Conservation (phyloP, 2,797 vertebrate species). For the Intellagama lesueurii region DNA sequence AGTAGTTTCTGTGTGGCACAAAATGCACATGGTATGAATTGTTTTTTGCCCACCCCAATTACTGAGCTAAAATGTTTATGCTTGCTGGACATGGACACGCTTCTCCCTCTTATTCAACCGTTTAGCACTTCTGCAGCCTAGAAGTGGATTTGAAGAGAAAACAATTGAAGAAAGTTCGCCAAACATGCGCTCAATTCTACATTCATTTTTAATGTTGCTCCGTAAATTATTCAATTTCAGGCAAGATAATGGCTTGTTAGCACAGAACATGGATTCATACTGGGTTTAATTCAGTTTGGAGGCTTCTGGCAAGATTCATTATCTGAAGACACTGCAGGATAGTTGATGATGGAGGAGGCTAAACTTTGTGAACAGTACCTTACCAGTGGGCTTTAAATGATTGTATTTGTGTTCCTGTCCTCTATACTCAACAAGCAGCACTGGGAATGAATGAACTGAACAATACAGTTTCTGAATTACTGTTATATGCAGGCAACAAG, state of each 20-base stretch:
- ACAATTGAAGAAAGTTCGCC: conserved; percentile 68
- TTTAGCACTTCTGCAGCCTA: conserved; percentile 45
- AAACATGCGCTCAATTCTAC: conserved; percentile 58
- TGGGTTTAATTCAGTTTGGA: conserved; percentile 65
- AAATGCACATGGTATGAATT: conserved; percentile 62
- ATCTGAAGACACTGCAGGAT: conserved; percentile 56
- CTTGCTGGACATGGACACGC: conserved; percentile 40
- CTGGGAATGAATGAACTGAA: neutral
- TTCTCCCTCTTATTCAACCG: conserved; percentile 47
- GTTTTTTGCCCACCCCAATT: conserved; percentile 65
- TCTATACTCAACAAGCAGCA: rapidly evolving
- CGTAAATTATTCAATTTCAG: conserved; percentile 77
- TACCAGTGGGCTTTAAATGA: neutral
- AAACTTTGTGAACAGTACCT: conserved; percentile 9
- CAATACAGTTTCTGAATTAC: neutral
- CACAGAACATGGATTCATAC: conserved; percentile 70
- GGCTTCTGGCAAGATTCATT: conserved; percentile 66
- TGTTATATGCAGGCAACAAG: too few species aligned
- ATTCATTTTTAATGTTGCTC: conserved; percentile 75
- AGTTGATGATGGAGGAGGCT: conserved; percentile 40
- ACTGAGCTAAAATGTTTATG: conserved; percentile 63
- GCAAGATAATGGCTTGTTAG: conserved; percentile 72
- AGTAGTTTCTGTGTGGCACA: neutral
- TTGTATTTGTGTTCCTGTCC: neutral
- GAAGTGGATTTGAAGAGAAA: conserved; percentile 55